phyloP scores from a whole-genome alignment of 2,797 vertebrate genomes.

The Emys orbicularis region DNA sequence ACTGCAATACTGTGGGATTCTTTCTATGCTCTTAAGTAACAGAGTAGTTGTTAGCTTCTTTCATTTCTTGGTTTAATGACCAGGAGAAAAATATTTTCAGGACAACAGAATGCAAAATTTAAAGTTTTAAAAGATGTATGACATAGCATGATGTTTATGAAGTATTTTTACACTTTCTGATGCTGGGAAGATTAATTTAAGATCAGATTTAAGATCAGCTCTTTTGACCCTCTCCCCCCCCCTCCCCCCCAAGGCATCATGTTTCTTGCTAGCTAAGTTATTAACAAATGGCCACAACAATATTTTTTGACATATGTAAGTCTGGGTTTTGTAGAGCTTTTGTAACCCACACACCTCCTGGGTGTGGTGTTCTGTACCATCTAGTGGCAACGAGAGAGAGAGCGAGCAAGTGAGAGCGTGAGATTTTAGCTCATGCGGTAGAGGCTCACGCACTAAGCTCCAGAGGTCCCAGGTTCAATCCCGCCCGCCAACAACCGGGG shows the following conservation, averaged over 20 bases:
- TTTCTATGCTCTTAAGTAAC: slow-evolving; percentile 18
- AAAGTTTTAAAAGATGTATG: slow-evolving; percentile 54
- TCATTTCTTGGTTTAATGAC: slow-evolving; percentile 63
- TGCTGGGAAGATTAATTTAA: slow-evolving; percentile 54
- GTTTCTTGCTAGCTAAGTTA: slow-evolving; percentile 55
- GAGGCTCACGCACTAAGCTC: no score
- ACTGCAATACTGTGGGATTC: neutral
- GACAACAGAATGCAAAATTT: slow-evolving; percentile 60
- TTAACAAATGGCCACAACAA: slow-evolving; percentile 57
- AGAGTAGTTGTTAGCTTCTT: slow-evolving; percentile 22
- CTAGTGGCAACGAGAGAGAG: no score
- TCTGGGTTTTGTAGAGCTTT: slow-evolving; percentile 12
- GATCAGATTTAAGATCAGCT: slow-evolving; percentile 63
- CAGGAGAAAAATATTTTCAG: slow-evolving; percentile 59
- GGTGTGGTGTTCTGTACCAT: no score
- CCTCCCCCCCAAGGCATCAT: slow-evolving; percentile 34
- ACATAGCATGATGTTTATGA: slow-evolving; percentile 36
- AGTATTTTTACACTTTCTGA: neutral
- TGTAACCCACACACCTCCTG: no score
- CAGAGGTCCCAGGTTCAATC: no score
- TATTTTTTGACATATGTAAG: neutral
- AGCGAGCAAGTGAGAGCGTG: no score
- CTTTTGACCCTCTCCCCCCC: slow-evolving; percentile 31
- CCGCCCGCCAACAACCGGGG: no score
- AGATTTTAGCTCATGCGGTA: no score